Evolutionary conservation across 2,888 invertebrate genomes (phyloP).

Genomic region (Cephus sareptanus): DNA sequence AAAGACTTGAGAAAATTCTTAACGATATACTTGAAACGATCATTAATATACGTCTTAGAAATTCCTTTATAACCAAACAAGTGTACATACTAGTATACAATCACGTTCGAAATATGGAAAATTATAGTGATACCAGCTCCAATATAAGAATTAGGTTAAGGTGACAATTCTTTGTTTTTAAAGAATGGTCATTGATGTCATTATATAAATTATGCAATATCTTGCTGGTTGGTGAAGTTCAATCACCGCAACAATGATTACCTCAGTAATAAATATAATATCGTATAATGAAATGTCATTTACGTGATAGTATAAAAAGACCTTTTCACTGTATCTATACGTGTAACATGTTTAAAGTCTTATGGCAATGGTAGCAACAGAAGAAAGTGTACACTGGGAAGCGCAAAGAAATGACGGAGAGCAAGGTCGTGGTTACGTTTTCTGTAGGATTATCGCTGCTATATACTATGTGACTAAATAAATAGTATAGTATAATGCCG

Average conservation of each 20-base stretch:
- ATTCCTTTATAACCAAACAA: neutral
- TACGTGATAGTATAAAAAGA: neutral
- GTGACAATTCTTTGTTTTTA: neutral
- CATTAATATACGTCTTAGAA: neutral
- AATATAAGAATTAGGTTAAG: neutral
- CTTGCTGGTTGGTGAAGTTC: neutral
- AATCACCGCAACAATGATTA: neutral
- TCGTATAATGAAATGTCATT: neutral
- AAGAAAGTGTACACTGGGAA: neutral
- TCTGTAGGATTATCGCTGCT: neutral
- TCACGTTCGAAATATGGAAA: neutral
- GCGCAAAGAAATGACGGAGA: neutral
- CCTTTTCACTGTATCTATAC: neutral
- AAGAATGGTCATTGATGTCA: neutral
- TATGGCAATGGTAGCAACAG: neutral
- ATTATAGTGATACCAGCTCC: neutral
- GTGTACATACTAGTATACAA: neutral
- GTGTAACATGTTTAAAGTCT: neutral
- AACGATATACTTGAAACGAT: neutral
- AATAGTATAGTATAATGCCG: neutral
- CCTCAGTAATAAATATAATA: neutral
- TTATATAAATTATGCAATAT: neutral
- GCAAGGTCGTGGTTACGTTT: neutral
- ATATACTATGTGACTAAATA: neutral
- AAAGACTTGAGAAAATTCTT: neutral